Percentiles rank a stretch among this genome's conserved stretches.
phyloP scores from a whole-genome alignment of 2,888 invertebrate genomes.

The Eupithecia subumbrata region DNA sequence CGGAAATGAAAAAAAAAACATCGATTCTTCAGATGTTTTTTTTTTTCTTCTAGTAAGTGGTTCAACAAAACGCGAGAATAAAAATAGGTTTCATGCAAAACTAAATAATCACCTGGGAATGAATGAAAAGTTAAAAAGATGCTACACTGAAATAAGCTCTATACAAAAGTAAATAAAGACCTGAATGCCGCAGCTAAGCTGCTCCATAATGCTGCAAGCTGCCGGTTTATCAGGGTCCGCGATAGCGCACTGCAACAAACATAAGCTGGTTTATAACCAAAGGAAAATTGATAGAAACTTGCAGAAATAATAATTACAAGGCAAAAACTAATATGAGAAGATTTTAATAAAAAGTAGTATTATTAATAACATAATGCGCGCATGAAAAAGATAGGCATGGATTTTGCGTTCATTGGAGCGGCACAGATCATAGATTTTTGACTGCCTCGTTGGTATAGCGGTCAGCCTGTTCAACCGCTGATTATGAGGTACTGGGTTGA shows the following conservation, averaged over 20 bases:
- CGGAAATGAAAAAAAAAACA: background rate
- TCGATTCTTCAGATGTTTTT: too few relatives aligned
- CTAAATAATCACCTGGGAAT: background rate
- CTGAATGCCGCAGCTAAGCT: slow-evolving; percentile 79
- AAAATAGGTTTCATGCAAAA: background rate
- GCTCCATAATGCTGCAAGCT: slow-evolving; percentile 81
- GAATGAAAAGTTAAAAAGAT: background rate
- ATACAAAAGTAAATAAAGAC: slow-evolving; percentile 40
- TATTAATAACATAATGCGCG: too few relatives aligned
- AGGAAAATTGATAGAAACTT: background rate
- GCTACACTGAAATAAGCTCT: background rate
- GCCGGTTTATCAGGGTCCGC: slow-evolving; percentile 54
- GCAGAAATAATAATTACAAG: background rate
- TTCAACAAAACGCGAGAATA: background rate
- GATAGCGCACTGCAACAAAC: slow-evolving; percentile 23
- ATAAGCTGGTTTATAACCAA: slow-evolving; percentile 4
- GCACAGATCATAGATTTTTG: too few relatives aligned
- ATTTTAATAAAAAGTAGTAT: background rate
- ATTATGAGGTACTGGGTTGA: too few relatives aligned
- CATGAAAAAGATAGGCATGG: too few relatives aligned
- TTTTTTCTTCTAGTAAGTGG: background rate
- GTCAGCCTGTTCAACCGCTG: too few relatives aligned
- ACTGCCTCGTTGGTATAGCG: too few relatives aligned
- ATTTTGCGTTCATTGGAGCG: too few relatives aligned
- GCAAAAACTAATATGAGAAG: background rate